Percentiles rank a stretch among this genome's conserved stretches.
Evolutionary conservation across 2,888 invertebrate species (phyloP).

Genomic region (Pachliopta kotzebuea): DNA sequence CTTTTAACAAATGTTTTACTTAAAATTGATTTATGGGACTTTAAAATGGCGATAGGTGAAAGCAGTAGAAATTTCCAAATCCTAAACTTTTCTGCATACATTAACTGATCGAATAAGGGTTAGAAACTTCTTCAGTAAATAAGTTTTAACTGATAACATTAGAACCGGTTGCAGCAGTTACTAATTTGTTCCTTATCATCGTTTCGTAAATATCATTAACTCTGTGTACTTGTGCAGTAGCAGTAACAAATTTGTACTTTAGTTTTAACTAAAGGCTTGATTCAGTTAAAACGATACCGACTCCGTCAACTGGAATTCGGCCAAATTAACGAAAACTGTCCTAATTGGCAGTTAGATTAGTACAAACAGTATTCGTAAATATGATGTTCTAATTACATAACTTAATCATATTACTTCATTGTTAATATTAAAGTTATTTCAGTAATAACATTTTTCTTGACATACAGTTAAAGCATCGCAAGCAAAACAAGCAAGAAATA

Average conservation of each 20-base stretch:
- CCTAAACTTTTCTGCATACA: too few species aligned
- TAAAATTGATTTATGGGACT: background rate
- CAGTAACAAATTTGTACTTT: background rate
- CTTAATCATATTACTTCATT: too few species aligned
- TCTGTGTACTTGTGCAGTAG: too few species aligned
- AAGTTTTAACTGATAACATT: too few species aligned
- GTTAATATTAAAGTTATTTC: too few species aligned
- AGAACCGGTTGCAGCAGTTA: background rate
- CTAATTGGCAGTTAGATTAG: constrained; percentile 1
- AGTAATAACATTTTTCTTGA: too few species aligned
- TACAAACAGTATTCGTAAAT: background rate
- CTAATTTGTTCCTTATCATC: background rate
- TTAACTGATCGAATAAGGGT: too few species aligned
- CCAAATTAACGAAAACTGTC: background rate
- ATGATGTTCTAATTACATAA: too few species aligned
- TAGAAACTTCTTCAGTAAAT: too few species aligned
- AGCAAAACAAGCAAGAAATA: too few species aligned
- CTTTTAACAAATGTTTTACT: constrained; percentile 1
- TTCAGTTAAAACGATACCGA: background rate
- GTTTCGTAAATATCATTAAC: too few species aligned
- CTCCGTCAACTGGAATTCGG: background rate
- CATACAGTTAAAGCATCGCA: too few species aligned
- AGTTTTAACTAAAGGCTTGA: background rate
- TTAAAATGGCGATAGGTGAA: background rate
- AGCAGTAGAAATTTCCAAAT: background rate